phyloP scores from a whole-genome alignment of 2,113 vertebrate species.

The Saccopteryx bilineata region DNA sequence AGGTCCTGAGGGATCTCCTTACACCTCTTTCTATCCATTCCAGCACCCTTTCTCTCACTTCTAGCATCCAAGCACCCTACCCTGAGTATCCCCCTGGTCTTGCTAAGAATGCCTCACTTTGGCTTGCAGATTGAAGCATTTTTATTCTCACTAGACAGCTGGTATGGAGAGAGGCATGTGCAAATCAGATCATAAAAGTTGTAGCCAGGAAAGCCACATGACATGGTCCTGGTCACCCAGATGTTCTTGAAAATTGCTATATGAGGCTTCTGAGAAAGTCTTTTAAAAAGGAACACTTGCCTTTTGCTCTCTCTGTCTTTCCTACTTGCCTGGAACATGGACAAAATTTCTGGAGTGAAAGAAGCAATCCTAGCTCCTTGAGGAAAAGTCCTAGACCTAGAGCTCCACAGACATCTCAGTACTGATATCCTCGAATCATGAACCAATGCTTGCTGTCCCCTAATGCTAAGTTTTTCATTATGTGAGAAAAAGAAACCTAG shows the following conservation, averaged over 20 bases:
- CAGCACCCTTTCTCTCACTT: background rate
- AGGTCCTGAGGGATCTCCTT: background rate
- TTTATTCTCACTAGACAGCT: background rate
- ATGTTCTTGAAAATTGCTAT: background rate
- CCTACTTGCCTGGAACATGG: background rate
- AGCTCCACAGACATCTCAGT: background rate
- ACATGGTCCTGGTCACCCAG: background rate
- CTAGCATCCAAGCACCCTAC: background rate
- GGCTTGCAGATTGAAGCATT: background rate
- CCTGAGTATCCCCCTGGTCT: background rate
- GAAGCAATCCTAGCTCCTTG: background rate
- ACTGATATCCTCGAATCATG: background rate
- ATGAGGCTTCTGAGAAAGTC: background rate
- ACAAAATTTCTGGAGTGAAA: background rate
- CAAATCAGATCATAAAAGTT: background rate
- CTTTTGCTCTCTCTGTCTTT: background rate
- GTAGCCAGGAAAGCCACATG: background rate
- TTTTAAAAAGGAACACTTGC: background rate
- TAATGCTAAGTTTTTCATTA: conserved; percentile 28
- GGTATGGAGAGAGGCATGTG: background rate
- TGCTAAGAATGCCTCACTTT: background rate
- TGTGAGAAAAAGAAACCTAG: background rate
- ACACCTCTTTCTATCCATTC: background rate
- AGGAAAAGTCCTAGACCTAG: background rate
- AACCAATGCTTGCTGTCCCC: background rate